A percentile compares a stretch with the other conserved stretches of the same genome.
These are phyloP conservation scores for Notamacropus eugenii DNA, from an alignment of 2,797 vertebrate species.

Conservation along the genomic window DNA sequence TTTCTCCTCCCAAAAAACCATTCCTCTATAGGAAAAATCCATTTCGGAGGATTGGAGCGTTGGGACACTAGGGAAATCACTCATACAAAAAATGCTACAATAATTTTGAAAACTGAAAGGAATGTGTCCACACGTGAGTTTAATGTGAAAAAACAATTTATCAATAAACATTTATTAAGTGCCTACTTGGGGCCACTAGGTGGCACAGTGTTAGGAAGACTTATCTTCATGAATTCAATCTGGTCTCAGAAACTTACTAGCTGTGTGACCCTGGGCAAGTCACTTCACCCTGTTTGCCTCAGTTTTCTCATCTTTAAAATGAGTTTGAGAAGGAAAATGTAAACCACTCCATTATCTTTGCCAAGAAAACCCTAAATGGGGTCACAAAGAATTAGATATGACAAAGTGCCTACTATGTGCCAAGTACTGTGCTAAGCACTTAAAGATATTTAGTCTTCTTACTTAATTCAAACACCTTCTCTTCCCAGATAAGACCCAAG, in stretches of 20 bases:
- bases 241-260: not conserved
- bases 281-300: not conserved
- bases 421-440: not conserved
- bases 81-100: not conserved
- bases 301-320: not conserved
- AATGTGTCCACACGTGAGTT: not conserved
- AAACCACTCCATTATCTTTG: not conserved
- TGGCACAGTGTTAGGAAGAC: not conserved
- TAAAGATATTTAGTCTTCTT: not conserved
- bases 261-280: not conserved
- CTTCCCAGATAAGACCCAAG: not conserved
- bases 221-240: not conserved
- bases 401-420: not conserved
- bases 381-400: not conserved
- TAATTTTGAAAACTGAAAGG: not conserved
- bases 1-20: not conserved
- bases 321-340: not conserved
- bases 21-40: not conserved
- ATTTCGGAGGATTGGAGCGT: not conserved
- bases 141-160: not conserved
- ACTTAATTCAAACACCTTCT: not conserved
- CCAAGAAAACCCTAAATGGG: not conserved
- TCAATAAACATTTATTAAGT: not conserved
- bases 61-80: not conserved
- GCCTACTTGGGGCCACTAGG: not conserved